A percentile compares a stretch with the other conserved stretches of the same genome.
phyloP scores from a whole-genome alignment of 1,140 invertebrate species.

The Lordiphosa stackelbergi region DNA sequence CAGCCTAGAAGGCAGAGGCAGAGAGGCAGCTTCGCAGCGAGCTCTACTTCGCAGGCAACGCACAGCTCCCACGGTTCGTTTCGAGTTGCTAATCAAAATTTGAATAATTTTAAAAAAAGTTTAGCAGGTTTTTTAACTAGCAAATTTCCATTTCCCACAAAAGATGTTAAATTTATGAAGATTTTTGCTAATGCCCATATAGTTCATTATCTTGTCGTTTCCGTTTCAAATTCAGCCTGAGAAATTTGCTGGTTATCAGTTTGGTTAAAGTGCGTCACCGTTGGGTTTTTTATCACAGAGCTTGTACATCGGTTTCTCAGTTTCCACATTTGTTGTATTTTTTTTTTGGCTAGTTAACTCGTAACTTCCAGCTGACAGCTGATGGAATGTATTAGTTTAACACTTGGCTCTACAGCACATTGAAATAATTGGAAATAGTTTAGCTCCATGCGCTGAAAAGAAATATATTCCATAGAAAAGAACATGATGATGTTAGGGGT shows the following conservation, averaged over 20 bases:
- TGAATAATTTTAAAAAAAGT: conserved; percentile 46
- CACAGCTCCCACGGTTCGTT: conserved; percentile 52
- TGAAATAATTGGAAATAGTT: too few species aligned
- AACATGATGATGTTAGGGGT: too few species aligned
- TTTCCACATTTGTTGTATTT: too few species aligned
- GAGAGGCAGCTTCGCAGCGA: background rate
- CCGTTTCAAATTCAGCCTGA: conserved; percentile 8
- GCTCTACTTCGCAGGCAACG: conserved; percentile 24
- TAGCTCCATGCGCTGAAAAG: too few species aligned
- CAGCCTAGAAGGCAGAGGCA: conserved; percentile 36
- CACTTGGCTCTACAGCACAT: too few species aligned
- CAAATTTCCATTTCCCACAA: conserved; percentile 1
- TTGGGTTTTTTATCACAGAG: conserved; percentile 2
- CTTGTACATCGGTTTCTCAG: too few species aligned
- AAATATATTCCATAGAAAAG: too few species aligned
- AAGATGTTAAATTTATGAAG: conserved; percentile 1
- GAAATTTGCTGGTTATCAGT: conserved; percentile 13
- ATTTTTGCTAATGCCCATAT: background rate
- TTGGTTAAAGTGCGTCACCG: conserved; percentile 11
- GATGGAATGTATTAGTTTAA: too few species aligned
- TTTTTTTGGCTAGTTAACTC: too few species aligned
- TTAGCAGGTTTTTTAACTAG: conserved; percentile 7
- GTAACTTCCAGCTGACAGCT: too few species aligned
- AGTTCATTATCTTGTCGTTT: conserved; percentile 15
- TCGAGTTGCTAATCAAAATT: conserved; percentile 64